A percentile compares a stretch with the other conserved stretches of the same genome.
These are phyloP conservation scores for Lithophane socia DNA, from an alignment of 2,888 invertebrate species.

Conservation along the genomic window DNA sequence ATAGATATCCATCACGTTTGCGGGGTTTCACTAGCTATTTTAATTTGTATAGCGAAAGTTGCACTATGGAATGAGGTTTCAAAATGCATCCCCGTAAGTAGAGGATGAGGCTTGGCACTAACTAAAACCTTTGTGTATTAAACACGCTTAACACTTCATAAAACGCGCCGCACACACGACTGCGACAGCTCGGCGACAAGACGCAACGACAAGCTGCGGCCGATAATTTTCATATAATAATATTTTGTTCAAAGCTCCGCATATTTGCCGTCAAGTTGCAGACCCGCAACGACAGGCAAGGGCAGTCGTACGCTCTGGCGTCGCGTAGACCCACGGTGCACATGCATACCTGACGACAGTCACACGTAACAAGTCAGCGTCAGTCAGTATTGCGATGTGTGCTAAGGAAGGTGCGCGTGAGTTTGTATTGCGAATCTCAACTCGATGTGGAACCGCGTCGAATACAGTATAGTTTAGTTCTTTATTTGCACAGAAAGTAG, in stretches of 20 bases:
- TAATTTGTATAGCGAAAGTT: background rate
- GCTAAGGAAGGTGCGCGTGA: background rate
- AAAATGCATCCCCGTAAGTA: background rate
- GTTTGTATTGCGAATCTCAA: background rate
- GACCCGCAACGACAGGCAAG: background rate
- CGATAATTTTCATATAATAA: background rate
- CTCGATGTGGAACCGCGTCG: no score
- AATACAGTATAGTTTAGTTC: background rate
- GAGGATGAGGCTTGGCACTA: background rate
- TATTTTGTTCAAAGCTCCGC: background rate
- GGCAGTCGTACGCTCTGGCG: background rate
- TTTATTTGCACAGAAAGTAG: no score
- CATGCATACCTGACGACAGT: background rate
- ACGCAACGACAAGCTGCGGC: background rate
- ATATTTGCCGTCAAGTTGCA: background rate
- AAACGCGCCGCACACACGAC: background rate
- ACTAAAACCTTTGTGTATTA: background rate
- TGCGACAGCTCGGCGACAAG: background rate
- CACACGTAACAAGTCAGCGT: background rate
- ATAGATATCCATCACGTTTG: no score
- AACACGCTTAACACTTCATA: background rate
- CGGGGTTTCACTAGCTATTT: background rate
- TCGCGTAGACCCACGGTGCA: background rate
- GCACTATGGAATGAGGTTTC: background rate
- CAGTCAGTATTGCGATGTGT: background rate